These are phyloP conservation scores for Paramacrobiotus metropolitanus DNA, from an alignment of 1,140 invertebrate species.

Conservation along the genomic window DNA sequence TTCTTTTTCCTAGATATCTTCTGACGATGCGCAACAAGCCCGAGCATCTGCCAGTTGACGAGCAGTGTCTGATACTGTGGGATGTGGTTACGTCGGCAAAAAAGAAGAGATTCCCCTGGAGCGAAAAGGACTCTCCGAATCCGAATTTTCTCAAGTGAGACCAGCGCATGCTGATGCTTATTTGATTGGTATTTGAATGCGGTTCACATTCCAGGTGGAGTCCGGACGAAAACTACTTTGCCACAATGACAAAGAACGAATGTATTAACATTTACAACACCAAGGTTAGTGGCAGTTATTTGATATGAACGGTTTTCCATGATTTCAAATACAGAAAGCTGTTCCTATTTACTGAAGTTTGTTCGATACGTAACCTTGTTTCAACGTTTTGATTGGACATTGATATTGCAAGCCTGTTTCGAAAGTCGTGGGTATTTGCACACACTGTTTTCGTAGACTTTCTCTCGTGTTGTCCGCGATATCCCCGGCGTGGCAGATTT, in stretches of 20 bases:
- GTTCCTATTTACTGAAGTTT: too few species aligned
- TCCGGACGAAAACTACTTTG: conserved; percentile 87
- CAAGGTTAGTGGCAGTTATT: conserved; percentile 32
- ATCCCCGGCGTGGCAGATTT: conserved; percentile 42
- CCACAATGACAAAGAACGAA: conserved; percentile 41
- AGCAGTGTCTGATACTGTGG: conserved; percentile 35
- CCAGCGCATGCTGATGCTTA: conserved; percentile 13
- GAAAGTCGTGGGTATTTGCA: too few species aligned
- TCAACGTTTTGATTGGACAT: too few species aligned
- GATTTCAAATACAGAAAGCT: too few species aligned
- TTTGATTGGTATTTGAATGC: too few species aligned
- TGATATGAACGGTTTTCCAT: too few species aligned
- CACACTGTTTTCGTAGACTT: too few species aligned
- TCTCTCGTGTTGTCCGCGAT: too few species aligned
- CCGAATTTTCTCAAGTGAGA: conserved; percentile 9
- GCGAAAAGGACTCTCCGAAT: conserved; percentile 7
- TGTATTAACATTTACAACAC: conserved; percentile 84
- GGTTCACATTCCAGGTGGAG: conserved; percentile 51
- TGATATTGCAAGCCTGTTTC: too few species aligned
- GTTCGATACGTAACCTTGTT: too few species aligned
- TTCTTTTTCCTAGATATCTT: conserved; percentile 17
- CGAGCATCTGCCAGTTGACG: conserved; percentile 12
- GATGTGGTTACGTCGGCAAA: conserved; percentile 69
- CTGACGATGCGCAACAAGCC: background rate
- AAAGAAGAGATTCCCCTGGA: conserved; percentile 30